A percentile compares a stretch with the other conserved stretches of the same genome.
Evolutionary conservation across 2,113 vertebrate genomes (phyloP).

Genomic region (Pleuronectes platessa): DNA sequence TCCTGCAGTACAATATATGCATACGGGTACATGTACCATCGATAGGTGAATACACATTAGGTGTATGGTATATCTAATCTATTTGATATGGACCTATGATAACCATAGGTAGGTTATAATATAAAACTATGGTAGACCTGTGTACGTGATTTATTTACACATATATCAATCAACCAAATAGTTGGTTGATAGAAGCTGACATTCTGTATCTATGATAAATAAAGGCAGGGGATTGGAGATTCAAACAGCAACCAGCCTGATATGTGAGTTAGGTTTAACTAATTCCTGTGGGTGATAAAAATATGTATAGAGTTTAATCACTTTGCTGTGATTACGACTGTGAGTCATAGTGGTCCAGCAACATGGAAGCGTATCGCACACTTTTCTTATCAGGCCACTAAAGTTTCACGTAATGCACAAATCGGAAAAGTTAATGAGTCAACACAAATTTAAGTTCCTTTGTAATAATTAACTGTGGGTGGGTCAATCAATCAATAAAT

Average conservation of each 20-base stretch:
- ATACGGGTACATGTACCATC: neutral
- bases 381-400: slow-evolving; percentile 21
- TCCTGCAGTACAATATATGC: no score
- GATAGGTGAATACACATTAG: neutral
- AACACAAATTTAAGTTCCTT: slow-evolving; percentile 8
- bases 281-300: neutral
- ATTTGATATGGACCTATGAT: neutral
- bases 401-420: neutral
- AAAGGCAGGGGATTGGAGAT: neutral
- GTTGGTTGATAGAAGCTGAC: neutral
- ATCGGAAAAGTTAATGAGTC: slow-evolving; percentile 16
- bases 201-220: slow-evolving; percentile 9
- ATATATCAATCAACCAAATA: neutral
- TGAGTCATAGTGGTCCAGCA: slow-evolving; percentile 12
- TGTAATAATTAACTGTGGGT: slow-evolving; percentile 31
- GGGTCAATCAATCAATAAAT: no score
- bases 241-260: neutral
- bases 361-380: neutral
- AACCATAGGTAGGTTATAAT: neutral
- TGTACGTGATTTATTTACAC: neutral
- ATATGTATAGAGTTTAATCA: neutral
- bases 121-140: neutral
- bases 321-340: neutral
- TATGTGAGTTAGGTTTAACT: neutral
- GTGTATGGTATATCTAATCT: neutral